These are phyloP conservation scores for Pediacus dermestoides DNA, from an alignment of 2,888 invertebrate genomes.

Conservation along the genomic window DNA sequence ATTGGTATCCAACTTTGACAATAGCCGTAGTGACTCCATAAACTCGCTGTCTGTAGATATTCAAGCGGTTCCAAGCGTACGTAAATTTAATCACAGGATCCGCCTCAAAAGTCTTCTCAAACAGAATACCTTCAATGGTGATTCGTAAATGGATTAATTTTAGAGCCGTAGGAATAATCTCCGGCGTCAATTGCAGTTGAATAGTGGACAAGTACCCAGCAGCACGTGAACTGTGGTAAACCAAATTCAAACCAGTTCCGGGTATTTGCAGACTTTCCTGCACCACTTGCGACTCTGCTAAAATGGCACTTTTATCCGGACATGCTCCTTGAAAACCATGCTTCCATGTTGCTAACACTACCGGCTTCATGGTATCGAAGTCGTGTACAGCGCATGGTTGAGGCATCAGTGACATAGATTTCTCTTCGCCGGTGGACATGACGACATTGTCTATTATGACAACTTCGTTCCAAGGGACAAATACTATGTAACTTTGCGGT, in stretches of 20 bases:
- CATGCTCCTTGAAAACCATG: slow-evolving; percentile 95
- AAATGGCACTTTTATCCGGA: slow-evolving; percentile 84
- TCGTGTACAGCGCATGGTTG: slow-evolving; percentile 85
- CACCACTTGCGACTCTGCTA: slow-evolving; percentile 89
- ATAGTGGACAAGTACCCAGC: slow-evolving; percentile 92
- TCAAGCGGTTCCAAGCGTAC: slow-evolving; percentile 95
- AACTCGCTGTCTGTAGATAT: slow-evolving; percentile 93
- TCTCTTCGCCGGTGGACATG: slow-evolving; percentile 80
- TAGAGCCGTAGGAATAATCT: slow-evolving; percentile 73
- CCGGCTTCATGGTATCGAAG: slow-evolving; percentile 90
- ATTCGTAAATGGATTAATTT: slow-evolving; percentile 89
- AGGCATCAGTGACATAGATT: slow-evolving; percentile 60
- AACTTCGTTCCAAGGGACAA: slow-evolving; percentile 97
- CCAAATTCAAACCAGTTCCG: slow-evolving; percentile 90
- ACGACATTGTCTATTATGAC: slow-evolving; percentile 90
- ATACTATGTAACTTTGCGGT: slow-evolving; percentile 81
- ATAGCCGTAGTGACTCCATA: slow-evolving; percentile 94
- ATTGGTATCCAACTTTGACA: slow-evolving; percentile 95
- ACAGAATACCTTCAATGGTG: slow-evolving; percentile 90
- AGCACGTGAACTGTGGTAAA: slow-evolving; percentile 93
- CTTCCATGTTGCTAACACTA: slow-evolving; percentile 90
- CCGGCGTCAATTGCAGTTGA: slow-evolving; percentile 85
- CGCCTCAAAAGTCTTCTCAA: slow-evolving; percentile 91
- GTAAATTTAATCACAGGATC: slow-evolving; percentile 96
- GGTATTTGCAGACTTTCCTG: slow-evolving; percentile 94